phyloP scores from a whole-genome alignment of 35 echinoderm and acorn worm species.

The Patiria miniata region DNA sequence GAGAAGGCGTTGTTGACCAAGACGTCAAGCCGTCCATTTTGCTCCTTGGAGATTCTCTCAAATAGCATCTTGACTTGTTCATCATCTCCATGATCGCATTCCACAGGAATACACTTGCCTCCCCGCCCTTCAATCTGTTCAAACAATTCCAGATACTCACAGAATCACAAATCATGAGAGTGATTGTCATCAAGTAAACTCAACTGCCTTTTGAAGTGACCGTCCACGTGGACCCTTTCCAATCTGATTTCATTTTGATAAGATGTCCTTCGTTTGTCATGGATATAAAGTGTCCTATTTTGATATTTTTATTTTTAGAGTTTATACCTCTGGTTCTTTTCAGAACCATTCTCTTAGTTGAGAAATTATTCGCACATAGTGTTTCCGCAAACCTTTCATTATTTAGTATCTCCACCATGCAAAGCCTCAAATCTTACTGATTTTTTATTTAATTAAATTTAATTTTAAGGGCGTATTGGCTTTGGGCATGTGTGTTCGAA shows the following conservation, averaged over 20 bases:
- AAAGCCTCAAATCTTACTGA: too few species aligned
- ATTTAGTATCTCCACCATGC: too few species aligned
- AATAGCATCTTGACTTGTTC: slow-evolving; percentile 63
- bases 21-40: slow-evolving; percentile 67
- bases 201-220: neutral
- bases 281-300: neutral
- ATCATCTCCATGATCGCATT: slow-evolving; percentile 76
- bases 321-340: too few species aligned
- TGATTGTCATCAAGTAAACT: neutral
- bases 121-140: slow-evolving; percentile 64
- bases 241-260: neutral
- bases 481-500: too few species aligned
- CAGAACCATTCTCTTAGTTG: too few species aligned
- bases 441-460: too few species aligned
- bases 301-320: too few species aligned
- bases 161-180: neutral
- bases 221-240: neutral
- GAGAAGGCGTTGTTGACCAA: slow-evolving; percentile 74
- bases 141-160: neutral
- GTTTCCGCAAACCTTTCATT: too few species aligned
- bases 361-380: too few species aligned
- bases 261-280: too few species aligned
- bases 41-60: slow-evolving; percentile 59
- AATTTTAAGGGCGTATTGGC: too few species aligned
- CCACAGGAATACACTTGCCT: slow-evolving; percentile 75